Percentiles rank a stretch among this genome's conserved stretches.
These are phyloP conservation scores for Columbina picui DNA, from an alignment of 2,113 vertebrate genomes.

Conservation along the genomic window DNA sequence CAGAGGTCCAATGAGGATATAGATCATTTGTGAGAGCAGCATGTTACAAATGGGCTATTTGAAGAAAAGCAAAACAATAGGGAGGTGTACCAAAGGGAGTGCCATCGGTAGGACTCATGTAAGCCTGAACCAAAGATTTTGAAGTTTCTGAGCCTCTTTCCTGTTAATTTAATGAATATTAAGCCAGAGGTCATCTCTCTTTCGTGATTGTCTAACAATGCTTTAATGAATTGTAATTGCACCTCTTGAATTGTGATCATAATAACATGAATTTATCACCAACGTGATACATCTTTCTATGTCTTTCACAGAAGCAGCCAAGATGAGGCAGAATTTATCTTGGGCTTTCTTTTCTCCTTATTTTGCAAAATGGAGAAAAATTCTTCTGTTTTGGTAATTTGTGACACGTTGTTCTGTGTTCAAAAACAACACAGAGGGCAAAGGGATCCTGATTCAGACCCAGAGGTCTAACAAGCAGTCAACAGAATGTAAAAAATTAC, in stretches of 20 bases:
- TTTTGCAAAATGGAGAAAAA: neutral
- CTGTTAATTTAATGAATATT: neutral
- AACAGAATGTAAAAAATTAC: neutral
- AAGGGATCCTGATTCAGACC: neutral
- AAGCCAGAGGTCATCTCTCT: neutral
- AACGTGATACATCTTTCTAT: neutral
- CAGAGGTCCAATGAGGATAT: neutral
- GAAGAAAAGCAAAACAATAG: neutral
- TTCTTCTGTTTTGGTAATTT: neutral
- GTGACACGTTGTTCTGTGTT: rapidly evolving
- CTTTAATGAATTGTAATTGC: neutral
- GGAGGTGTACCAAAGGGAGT: neutral
- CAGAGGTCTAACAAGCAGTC: neutral
- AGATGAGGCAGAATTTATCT: neutral
- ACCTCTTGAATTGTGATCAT: neutral
- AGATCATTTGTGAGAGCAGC: neutral
- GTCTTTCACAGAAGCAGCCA: neutral
- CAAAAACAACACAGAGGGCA: neutral
- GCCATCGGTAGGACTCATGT: neutral
- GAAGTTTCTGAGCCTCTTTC: neutral
- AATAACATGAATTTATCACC: neutral
- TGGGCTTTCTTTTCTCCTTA: neutral
- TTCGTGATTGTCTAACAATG: neutral
- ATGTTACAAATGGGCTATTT: neutral
- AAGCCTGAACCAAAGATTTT: neutral